A percentile compares a stretch with the other conserved stretches of the same genome.
These are phyloP conservation scores for Leptocoma aspasia DNA, from an alignment of 2,113 vertebrate species.

Conservation along the genomic window DNA sequence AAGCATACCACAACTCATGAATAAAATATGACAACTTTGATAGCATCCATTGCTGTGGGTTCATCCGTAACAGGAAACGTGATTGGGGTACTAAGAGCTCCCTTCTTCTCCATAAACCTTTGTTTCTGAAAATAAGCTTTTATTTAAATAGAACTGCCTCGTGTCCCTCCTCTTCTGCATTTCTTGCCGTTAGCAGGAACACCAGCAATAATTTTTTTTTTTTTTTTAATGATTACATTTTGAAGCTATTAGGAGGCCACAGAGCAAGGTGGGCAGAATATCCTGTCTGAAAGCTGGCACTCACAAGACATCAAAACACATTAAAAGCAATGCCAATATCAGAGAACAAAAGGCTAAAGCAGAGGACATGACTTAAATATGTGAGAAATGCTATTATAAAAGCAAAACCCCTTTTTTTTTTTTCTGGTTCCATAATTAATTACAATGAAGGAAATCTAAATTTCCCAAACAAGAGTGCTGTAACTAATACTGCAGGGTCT, in stretches of 20 bases:
- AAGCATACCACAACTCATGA: slow-evolving; percentile 85
- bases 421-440: neutral
- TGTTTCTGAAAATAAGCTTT: slow-evolving; percentile 68
- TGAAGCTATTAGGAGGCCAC: slow-evolving; percentile 35
- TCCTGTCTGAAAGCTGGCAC: neutral
- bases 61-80: slow-evolving; percentile 73
- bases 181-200: slow-evolving; percentile 20
- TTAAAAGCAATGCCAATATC: neutral
- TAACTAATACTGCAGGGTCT: neutral
- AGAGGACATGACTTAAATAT: neutral
- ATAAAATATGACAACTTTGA: slow-evolving; percentile 94
- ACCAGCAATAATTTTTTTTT: slow-evolving; percentile 46
- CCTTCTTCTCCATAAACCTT: slow-evolving; percentile 48
- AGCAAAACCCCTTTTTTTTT: neutral
- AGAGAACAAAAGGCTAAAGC: neutral
- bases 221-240: slow-evolving; percentile 28
- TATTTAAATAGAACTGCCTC: slow-evolving; percentile 54
- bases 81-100: slow-evolving; percentile 66
- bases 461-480: neutral
- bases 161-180: neutral
- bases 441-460: neutral
- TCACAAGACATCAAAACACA: neutral
- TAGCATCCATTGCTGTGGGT: slow-evolving; percentile 81
- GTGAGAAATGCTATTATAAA: neutral
- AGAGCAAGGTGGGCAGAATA: neutral